Evolutionary conservation across 2,113 vertebrate genomes (phyloP).

Genomic region (Hyaena hyaena): DNA sequence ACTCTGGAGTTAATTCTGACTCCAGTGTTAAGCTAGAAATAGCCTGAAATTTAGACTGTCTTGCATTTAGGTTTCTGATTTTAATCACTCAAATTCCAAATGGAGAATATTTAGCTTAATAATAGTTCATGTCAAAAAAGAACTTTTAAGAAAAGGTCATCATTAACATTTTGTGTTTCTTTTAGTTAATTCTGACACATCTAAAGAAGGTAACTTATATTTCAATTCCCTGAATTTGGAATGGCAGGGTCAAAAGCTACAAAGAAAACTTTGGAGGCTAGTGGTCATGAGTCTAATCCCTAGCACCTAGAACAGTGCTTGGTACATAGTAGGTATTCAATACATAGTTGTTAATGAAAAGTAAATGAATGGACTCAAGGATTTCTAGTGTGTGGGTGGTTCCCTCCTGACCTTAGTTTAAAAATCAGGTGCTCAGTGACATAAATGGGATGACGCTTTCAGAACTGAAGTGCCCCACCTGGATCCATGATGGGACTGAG

Average conservation of each 20-base stretch:
- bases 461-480: neutral
- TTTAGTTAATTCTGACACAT: neutral
- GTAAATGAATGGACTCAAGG: neutral
- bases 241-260: neutral
- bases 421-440: neutral
- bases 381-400: neutral
- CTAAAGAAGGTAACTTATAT: neutral
- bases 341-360: neutral
- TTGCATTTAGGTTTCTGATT: neutral
- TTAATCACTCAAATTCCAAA: neutral
- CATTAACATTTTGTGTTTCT: neutral
- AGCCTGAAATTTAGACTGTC: neutral
- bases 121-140: neutral
- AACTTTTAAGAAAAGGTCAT: neutral
- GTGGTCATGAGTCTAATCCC: neutral
- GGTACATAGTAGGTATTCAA: neutral
- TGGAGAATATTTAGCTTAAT: neutral
- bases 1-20: neutral
- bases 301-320: neutral
- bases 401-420: neutral
- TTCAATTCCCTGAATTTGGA: neutral
- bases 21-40: neutral
- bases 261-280: neutral
- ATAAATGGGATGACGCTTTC: neutral
- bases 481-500: neutral